phyloP scores from a whole-genome alignment of 2,888 invertebrate species.

The Sinhomidia bicolor region DNA sequence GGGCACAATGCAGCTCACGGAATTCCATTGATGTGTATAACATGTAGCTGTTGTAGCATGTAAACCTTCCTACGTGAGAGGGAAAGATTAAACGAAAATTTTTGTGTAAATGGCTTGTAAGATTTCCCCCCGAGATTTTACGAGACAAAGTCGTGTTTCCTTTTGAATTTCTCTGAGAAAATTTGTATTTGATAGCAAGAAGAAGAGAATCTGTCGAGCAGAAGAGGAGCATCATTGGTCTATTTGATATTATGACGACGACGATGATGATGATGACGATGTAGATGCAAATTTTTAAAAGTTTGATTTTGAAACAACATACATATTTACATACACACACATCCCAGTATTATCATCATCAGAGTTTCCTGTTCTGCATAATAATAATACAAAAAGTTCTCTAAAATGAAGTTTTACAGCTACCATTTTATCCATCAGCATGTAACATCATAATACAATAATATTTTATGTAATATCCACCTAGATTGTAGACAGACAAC shows the following conservation, averaged over 20 bases:
- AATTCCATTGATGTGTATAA: background rate
- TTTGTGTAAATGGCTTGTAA: constrained; percentile 33
- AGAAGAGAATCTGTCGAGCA: background rate
- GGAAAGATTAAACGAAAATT: constrained; percentile 53
- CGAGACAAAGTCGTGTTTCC: background rate
- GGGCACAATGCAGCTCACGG: background rate
- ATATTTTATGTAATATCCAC: background rate
- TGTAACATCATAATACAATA: no score
- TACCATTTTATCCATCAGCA: background rate
- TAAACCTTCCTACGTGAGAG: background rate
- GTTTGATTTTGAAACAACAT: constrained; percentile 43
- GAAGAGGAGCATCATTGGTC: background rate
- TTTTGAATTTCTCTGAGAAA: background rate
- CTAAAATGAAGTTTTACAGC: constrained; percentile 2
- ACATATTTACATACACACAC: no score
- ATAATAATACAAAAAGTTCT: constrained; percentile 22
- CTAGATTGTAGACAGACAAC: constrained; percentile 46
- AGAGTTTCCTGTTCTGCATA: constrained; percentile 41
- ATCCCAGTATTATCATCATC: no score
- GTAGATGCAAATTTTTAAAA: constrained; percentile 54
- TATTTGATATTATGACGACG: background rate
- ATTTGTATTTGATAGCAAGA: background rate
- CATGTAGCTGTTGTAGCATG: background rate
- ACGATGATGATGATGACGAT: constrained; percentile 7
- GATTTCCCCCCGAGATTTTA: background rate